Base-by-base conservation (phyloP, 2,113 vertebrate genomes). In the Lota lota region DNA sequence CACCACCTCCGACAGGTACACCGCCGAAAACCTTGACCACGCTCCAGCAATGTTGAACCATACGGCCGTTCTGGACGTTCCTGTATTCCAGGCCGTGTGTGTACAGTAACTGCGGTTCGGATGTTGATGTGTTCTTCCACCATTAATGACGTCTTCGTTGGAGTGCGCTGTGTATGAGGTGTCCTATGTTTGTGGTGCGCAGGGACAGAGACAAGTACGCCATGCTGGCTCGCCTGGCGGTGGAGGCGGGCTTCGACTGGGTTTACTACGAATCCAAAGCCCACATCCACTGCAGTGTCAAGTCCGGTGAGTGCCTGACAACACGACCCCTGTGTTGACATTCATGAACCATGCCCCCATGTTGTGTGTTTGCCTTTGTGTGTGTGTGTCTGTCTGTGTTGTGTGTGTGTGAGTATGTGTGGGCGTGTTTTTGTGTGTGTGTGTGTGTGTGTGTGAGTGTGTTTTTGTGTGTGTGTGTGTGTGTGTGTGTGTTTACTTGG, bases 241-340 rank as follows among this genome's bases (percentile, higher is more conserved):
- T 95, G 67, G 95, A 97, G 83, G 95, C 95, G 1, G 95, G 95
- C 66, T 97, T 97, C 0, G 95, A 97, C 78, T 97, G 95, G 95
- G 95, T 97, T 81, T 94, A 95, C 89, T 97, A 96, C 0, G 94
- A 96, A 84, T 96, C 95, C 82, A 96, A 96, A 88, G 94, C 92
- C 0, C 95, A 97, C 74, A 93, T 97, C 77, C 95, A 97, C 89
- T 96, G 95, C 81, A 96, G 95, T 0, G 97, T 99, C 83, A 99
- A 99, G 82, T 98, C 97, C 87, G 96, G 97, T 99, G 92, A 84
- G 91, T 69, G 1, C 2, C 54, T 21, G 20, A 12, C 15, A 61
- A n/a, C 12, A 12, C 15, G 24, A n/a, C 12, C 58, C n/a, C 19
- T 61, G 14, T 60, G 58, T 20, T 33, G 28, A 33, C 28, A 33